Conservation (phyloP, 2,888 invertebrate genomes). For the Pogonocherus hispidulus region DNA sequence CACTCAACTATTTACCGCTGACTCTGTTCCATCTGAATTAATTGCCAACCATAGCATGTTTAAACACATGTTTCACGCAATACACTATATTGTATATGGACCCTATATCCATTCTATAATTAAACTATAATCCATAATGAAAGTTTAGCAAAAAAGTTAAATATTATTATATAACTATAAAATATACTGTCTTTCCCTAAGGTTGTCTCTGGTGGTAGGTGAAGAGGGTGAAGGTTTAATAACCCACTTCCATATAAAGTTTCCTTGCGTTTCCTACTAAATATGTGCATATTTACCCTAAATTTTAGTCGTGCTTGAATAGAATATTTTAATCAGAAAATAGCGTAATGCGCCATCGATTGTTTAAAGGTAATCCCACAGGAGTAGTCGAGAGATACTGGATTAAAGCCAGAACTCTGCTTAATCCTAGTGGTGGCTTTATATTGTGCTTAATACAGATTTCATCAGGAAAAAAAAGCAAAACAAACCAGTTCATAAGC, state of each 20-base stretch:
- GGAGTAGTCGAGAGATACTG: neutral
- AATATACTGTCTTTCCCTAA: no score
- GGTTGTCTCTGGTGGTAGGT: neutral
- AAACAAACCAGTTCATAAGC: no score
- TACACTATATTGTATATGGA: no score
- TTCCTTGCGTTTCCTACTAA: neutral
- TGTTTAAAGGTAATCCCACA: neutral
- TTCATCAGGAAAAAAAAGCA: neutral
- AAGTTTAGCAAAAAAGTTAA: no score
- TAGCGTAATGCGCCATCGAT: slow-evolving; percentile 6
- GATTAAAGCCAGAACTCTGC: neutral
- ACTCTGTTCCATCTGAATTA: no score
- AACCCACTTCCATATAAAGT: neutral
- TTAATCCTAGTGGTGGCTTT: neutral
- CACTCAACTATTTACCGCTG: no score
- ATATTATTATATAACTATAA: no score
- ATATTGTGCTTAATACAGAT: no score
- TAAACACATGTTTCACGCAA: no score
- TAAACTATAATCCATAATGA: no score
- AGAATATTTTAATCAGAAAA: slow-evolving; percentile 9
- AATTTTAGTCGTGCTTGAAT: slow-evolving; percentile 8
- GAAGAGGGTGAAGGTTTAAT: slow-evolving; percentile 4
- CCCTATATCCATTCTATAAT: no score
- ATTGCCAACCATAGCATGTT: no score
- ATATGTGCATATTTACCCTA: slow-evolving; percentile 21